Conservation (phyloP, 2,113 vertebrate species). For the Probosciger aterrimus region DNA sequence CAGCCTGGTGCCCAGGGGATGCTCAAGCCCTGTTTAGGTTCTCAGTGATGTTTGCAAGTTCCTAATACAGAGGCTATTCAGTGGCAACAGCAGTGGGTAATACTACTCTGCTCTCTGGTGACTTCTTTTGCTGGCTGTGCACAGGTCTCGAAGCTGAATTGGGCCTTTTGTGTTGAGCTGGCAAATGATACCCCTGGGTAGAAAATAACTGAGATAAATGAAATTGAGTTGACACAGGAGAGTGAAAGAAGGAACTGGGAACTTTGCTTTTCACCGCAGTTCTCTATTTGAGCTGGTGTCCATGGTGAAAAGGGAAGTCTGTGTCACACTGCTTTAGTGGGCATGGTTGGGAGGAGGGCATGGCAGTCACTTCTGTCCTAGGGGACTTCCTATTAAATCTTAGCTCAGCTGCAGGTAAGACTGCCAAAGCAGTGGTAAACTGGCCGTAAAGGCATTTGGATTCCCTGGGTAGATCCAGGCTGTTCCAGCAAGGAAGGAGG, state of each 20-base stretch:
- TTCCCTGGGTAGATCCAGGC: neutral
- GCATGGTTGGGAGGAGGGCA: neutral
- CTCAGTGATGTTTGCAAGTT: neutral
- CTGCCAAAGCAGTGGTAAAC: neutral
- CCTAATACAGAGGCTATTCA: neutral
- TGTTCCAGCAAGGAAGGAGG: neutral
- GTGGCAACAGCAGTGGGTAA: neutral
- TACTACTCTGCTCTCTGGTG: neutral
- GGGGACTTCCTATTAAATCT: neutral
- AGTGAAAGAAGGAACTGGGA: conserved; percentile 10
- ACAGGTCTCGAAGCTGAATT: neutral
- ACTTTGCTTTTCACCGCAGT: neutral
- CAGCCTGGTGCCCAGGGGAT: neutral
- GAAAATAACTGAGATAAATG: conserved; percentile 20
- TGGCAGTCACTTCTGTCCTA: neutral
- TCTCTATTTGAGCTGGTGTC: neutral
- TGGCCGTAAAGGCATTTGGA: neutral
- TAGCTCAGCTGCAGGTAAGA: neutral
- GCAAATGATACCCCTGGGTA: conserved; percentile 44
- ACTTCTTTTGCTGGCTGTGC: conserved; percentile 1
- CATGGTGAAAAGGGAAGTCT: neutral
- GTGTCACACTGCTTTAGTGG: neutral
- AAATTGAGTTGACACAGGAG: neutral
- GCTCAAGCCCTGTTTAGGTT: neutral
- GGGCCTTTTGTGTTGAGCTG: conserved; percentile 18